Evolutionary conservation across 37 sponge, comb jelly and placozoan genomes (phyloP).

Genomic region (Hexactinellida sp.): DNA sequence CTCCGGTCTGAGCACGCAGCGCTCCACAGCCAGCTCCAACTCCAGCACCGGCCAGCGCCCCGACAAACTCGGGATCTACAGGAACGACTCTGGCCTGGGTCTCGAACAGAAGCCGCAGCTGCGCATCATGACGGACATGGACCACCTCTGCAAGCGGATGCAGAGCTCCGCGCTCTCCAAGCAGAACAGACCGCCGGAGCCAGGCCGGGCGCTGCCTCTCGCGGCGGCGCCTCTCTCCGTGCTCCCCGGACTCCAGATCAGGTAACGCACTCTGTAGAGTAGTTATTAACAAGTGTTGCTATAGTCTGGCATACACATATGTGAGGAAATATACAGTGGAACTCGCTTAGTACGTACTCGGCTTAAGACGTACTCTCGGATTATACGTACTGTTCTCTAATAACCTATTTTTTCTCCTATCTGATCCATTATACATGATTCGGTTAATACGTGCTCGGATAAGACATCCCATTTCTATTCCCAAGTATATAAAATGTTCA

Average conservation of each 20-base stretch:
- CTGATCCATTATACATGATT: too few species aligned
- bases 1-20: background rate
- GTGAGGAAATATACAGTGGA: too few species aligned
- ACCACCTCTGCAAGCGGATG: background rate
- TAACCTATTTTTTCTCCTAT: too few species aligned
- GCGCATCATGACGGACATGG: background rate
- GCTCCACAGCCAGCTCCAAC: conserved; percentile 8
- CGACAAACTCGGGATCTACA: background rate
- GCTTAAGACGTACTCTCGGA: too few species aligned
- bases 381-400: too few species aligned
- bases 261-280: background rate
- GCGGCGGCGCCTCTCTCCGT: background rate
- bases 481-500: too few species aligned
- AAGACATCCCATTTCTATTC: too few species aligned
- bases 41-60: background rate
- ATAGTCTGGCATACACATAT: too few species aligned
- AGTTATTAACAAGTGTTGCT: too few species aligned
- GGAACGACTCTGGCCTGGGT: background rate
- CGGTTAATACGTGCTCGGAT: too few species aligned
- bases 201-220: background rate
- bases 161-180: background rate
- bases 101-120: background rate
- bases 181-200: background rate
- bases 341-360: too few species aligned
- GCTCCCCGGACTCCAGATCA: background rate